Conservation (phyloP, 2,888 invertebrate species). For the Archaeoteleia sp. region DNA sequence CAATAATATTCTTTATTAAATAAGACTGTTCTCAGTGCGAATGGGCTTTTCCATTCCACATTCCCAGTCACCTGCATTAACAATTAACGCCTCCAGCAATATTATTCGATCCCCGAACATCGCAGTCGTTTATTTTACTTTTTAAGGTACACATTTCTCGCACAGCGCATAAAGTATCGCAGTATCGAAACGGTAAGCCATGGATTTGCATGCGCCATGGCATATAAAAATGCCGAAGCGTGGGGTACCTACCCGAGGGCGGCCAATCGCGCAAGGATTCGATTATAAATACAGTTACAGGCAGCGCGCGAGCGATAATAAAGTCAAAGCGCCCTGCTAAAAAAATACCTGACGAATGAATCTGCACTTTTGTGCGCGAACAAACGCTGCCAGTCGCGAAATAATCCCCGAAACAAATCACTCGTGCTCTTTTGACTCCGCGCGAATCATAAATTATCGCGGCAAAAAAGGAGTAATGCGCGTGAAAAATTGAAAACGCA, state of each 20-base stretch:
- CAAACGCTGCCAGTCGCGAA: conserved; percentile 50
- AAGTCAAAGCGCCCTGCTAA: conserved; percentile 44
- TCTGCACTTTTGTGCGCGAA: conserved; percentile 52
- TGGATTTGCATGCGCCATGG: too few species aligned
- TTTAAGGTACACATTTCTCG: too few species aligned
- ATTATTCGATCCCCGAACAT: too few species aligned
- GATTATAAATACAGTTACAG: conserved; percentile 40
- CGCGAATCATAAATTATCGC: conserved; percentile 48
- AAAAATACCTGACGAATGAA: conserved; percentile 50
- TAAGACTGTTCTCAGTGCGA: too few species aligned
- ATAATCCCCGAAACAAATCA: conserved; percentile 54
- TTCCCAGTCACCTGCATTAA: too few species aligned
- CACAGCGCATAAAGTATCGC: too few species aligned
- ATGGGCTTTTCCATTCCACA: too few species aligned
- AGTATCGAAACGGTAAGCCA: too few species aligned
- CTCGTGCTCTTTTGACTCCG: conserved; percentile 45
- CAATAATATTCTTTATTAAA: too few species aligned
- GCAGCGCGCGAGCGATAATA: conserved; percentile 29
- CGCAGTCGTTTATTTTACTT: too few species aligned
- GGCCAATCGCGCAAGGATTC: conserved; percentile 33
- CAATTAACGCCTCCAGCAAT: too few species aligned
- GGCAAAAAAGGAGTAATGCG: conserved; percentile 48
- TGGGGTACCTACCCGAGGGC: conserved; percentile 32
- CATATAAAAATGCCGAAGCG: conserved; percentile 33
- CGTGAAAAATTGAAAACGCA: conserved; percentile 54